Evolutionary conservation across 2,797 vertebrate genomes (phyloP).

Genomic region (Anguilla anguilla): DNA sequence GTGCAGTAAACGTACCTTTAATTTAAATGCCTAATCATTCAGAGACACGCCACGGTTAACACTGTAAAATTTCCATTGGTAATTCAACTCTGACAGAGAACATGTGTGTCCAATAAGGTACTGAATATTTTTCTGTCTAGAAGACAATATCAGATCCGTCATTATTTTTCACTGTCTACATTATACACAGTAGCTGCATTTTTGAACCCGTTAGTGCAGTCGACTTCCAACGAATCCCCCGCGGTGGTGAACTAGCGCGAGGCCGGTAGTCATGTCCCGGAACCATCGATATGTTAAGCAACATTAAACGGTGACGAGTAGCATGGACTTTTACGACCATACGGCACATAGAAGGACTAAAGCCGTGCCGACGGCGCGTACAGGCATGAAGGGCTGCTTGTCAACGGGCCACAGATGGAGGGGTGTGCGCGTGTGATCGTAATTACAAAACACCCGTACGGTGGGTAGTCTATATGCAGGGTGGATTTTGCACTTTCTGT

Average conservation of each 20-base stretch:
- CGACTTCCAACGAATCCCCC: background rate
- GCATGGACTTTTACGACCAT: background rate
- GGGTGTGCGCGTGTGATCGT: conserved; percentile 36
- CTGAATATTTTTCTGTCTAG: background rate
- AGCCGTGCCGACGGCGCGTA: background rate
- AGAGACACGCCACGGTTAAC: too few species aligned
- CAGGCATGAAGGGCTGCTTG: background rate
- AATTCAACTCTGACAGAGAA: background rate
- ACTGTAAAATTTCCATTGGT: background rate
- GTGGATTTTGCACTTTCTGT: background rate
- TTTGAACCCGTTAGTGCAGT: background rate
- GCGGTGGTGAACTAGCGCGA: background rate
- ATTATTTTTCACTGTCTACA: background rate
- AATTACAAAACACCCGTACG: conserved; percentile 50
- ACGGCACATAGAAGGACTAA: background rate
- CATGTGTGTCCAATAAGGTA: background rate
- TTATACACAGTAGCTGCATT: background rate
- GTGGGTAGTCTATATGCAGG: conserved; percentile 25
- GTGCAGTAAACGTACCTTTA: background rate
- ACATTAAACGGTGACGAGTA: background rate
- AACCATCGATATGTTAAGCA: background rate
- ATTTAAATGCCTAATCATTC: background rate
- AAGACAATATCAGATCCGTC: background rate
- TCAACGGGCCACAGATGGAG: conserved; percentile 48
- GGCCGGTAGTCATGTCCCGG: background rate